These are phyloP conservation scores for Sylvietta virens DNA, from an alignment of 2,113 vertebrate genomes.

Conservation along the genomic window DNA sequence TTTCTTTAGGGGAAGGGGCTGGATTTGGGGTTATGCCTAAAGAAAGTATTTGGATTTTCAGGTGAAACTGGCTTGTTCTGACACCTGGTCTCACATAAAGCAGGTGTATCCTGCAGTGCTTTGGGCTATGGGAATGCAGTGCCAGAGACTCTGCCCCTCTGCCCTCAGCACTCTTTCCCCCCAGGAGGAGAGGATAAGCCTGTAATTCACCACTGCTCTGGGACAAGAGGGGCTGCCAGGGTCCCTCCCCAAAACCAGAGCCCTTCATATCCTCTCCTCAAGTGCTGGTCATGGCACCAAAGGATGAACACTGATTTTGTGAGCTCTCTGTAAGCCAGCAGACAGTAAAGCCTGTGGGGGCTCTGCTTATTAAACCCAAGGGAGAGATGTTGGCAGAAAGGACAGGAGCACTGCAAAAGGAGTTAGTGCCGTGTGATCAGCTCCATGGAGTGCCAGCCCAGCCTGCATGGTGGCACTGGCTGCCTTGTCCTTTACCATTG, in stretches of 20 bases:
- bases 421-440: not conserved
- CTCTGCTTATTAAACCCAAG: not conserved
- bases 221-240: not conserved
- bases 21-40: not conserved
- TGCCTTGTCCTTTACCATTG: not conserved
- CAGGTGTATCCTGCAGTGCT: not conserved
- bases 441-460: not conserved
- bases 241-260: not conserved
- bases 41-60: not conserved
- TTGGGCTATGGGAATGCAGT: not conserved
- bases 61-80: not conserved
- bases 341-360: not conserved
- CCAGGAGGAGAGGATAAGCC: not conserved
- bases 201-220: not conserved
- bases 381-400: not conserved
- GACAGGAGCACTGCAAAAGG: not conserved
- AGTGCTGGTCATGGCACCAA: not conserved
- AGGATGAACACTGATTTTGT: not conserved
- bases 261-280: accelerated
- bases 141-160: not conserved
- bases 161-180: not conserved
- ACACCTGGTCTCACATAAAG: not conserved
- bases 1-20: not conserved
- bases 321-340: not conserved
- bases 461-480: accelerated